A percentile compares a stretch with the other conserved stretches of the same genome.
Evolutionary conservation across 2,113 vertebrate species (phyloP).

Genomic region (Clarias magur): DNA sequence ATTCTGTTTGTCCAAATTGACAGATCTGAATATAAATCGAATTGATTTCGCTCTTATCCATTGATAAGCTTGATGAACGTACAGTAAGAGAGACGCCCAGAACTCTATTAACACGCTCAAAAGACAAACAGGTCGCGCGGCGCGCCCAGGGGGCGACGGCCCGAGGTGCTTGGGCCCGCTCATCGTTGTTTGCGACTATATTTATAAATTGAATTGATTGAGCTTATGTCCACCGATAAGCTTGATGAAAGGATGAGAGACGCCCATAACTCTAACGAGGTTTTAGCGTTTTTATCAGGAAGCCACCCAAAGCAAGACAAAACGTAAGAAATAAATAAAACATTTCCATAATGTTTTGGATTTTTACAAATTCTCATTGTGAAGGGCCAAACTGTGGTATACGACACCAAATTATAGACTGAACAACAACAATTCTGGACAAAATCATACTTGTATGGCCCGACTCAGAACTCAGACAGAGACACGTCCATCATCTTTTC

Average conservation of each 20-base stretch:
- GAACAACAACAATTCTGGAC: background rate
- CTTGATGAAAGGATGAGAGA: background rate
- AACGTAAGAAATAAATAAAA: no score
- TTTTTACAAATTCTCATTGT: background rate
- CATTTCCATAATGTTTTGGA: background rate
- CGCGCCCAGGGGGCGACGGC: no score
- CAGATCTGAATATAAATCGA: background rate
- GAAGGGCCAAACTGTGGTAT: background rate
- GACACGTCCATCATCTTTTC: background rate
- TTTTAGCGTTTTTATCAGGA: background rate
- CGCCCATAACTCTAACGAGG: no score
- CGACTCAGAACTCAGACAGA: background rate
- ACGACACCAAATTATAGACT: background rate
- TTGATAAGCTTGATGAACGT: background rate
- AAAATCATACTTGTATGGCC: background rate
- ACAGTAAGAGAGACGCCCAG: no score
- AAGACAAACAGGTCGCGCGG: no score
- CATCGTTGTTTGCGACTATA: no score
- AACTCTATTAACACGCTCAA: no score
- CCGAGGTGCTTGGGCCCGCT: no score
- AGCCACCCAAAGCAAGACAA: background rate
- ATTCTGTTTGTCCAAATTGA: background rate
- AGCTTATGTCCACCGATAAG: background rate
- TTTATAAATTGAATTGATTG: no score
- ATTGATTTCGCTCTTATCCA: background rate